A percentile compares a stretch with the other conserved stretches of the same genome.
phyloP scores from a whole-genome alignment of 2,888 invertebrate species.

The Platypus cylindrus region DNA sequence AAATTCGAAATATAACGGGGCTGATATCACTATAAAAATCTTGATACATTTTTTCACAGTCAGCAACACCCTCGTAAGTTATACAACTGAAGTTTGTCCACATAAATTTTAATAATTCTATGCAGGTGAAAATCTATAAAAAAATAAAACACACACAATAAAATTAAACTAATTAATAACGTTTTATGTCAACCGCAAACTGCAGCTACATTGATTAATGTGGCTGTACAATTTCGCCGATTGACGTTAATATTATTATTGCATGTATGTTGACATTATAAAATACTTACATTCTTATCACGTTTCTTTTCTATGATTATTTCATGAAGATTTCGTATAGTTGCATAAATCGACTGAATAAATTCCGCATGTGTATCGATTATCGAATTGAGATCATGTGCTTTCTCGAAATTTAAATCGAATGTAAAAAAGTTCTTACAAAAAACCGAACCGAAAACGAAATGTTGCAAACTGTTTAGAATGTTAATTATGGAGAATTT shows the following conservation, averaged over 20 bases:
- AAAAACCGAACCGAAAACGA: conserved; percentile 29
- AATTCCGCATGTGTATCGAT: conserved; percentile 27
- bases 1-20: conserved; percentile 23
- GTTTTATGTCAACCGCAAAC: too few species aligned
- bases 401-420: conserved; percentile 27
- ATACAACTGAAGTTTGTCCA: conserved; percentile 24
- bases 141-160: too few species aligned
- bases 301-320: conserved; percentile 15
- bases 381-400: conserved; percentile 28
- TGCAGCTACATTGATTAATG: too few species aligned
- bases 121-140: conserved; percentile 27
- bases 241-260: too few species aligned
- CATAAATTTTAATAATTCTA: conserved; percentile 25
- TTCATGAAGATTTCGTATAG: conserved; percentile 17
- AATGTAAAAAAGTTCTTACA: conserved; percentile 24
- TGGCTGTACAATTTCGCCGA: too few species aligned
- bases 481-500: conserved; percentile 28
- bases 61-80: conserved; percentile 20
- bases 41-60: conserved; percentile 22
- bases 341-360: conserved; percentile 23
- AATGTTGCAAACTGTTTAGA: conserved; percentile 30
- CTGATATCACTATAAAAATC: conserved; percentile 22
- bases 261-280: too few species aligned
- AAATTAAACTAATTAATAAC: too few species aligned
- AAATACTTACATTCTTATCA: conserved; percentile 27